Evolutionary conservation across 2,888 invertebrate genomes (phyloP).

Genomic region (Neria commutata): DNA sequence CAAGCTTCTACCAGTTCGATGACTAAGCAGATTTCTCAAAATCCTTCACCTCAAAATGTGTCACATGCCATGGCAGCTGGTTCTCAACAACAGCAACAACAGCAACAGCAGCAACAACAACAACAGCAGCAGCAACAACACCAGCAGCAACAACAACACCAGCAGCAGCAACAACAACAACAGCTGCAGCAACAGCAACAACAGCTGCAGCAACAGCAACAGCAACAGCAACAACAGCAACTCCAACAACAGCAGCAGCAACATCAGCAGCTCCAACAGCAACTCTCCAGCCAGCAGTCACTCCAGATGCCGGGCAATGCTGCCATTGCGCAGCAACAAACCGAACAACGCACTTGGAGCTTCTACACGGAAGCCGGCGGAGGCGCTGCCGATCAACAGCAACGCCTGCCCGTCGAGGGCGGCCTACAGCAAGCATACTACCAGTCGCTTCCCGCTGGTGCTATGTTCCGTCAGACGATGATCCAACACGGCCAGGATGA

Average conservation of each 20-base stretch:
- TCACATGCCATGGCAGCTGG: slow-evolving; percentile 34
- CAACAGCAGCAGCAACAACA: slow-evolving; percentile 59
- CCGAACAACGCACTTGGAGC: slow-evolving; percentile 59
- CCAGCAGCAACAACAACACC: slow-evolving; percentile 34
- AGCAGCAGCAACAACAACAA: slow-evolving; percentile 36
- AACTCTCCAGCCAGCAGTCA: slow-evolving; percentile 30
- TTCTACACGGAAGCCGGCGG: slow-evolving; percentile 49
- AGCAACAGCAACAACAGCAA: slow-evolving; percentile 36
- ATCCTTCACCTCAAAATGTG: slow-evolving; percentile 52
- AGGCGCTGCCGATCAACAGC: slow-evolving; percentile 52
- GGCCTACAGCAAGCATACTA: slow-evolving; percentile 55
- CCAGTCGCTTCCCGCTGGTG: slow-evolving; percentile 57
- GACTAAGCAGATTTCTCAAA: slow-evolving; percentile 46
- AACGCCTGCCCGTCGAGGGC: slow-evolving; percentile 52
- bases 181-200: slow-evolving; percentile 37
- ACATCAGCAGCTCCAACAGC: slow-evolving; percentile 36
- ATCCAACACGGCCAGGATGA: slow-evolving; percentile 58
- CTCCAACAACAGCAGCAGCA: slow-evolving; percentile 39
- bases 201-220: slow-evolving; percentile 33
- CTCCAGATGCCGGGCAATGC: slow-evolving; percentile 39
- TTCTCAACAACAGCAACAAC: slow-evolving; percentile 29
- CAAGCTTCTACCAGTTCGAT: slow-evolving; percentile 45
- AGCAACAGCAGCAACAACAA: slow-evolving; percentile 39
- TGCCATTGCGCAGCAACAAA: slow-evolving; percentile 57
- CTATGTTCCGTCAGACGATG: slow-evolving; percentile 60